Conservation (phyloP, 2,797 vertebrate species). For the Sardinella longiceps region DNA sequence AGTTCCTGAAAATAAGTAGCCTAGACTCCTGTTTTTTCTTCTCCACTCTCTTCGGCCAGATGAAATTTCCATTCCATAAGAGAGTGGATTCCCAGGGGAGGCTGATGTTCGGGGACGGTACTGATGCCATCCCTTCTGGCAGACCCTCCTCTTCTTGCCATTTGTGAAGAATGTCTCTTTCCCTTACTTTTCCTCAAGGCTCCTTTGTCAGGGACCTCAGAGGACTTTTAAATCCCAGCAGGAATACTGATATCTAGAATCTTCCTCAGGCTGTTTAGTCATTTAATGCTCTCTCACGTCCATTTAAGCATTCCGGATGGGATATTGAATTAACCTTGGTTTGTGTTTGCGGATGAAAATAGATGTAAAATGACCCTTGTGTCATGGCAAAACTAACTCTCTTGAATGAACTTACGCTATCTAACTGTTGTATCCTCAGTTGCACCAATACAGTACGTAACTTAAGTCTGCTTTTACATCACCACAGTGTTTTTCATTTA, state of each 20-base stretch:
- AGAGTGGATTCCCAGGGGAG: neutral
- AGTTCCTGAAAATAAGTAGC: neutral
- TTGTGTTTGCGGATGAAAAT: too few species aligned
- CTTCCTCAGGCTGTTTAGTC: neutral
- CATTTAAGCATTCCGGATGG: too few species aligned
- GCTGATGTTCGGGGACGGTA: neutral
- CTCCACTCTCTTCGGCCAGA: neutral
- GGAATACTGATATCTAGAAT: neutral
- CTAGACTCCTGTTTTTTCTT: neutral
- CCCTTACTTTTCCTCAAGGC: neutral
- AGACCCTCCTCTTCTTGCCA: neutral
- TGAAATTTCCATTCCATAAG: constrained; percentile 3
- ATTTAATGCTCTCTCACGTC: too few species aligned
- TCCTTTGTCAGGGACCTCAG: neutral
- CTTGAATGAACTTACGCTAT: too few species aligned
- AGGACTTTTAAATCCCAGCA: neutral
- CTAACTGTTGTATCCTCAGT: too few species aligned
- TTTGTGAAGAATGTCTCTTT: neutral
- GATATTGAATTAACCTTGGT: too few species aligned
- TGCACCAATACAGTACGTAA: too few species aligned
- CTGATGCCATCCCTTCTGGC: neutral
- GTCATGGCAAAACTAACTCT: too few species aligned
- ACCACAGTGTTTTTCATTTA: neutral
- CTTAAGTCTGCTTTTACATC: neutral
- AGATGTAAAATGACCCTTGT: too few species aligned